Evolutionary conservation across 2,113 vertebrate genomes (phyloP).

Genomic region (Mus pahari): DNA sequence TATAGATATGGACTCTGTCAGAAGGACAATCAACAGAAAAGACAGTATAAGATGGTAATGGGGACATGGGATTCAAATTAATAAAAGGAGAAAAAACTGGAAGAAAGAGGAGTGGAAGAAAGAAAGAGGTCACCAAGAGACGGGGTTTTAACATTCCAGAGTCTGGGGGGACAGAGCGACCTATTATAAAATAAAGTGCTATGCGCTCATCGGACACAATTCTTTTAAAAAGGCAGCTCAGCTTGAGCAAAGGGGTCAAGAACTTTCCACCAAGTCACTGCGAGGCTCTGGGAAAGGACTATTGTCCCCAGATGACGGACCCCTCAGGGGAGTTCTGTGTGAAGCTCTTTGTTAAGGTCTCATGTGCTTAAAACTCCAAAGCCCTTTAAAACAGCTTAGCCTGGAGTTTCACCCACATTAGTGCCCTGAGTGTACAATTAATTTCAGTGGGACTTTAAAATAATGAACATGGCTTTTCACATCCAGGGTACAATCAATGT

Average conservation of each 20-base stretch:
- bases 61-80: slow-evolving; percentile 1
- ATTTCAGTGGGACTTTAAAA: slow-evolving; percentile 50
- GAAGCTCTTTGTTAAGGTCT: slow-evolving; percentile 64
- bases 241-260: slow-evolving; percentile 68
- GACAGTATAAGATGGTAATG: neutral
- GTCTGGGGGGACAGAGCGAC: slow-evolving; percentile 36
- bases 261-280: slow-evolving; percentile 65
- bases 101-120: neutral
- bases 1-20: neutral
- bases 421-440: slow-evolving; percentile 13
- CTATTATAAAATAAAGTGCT: slow-evolving; percentile 52
- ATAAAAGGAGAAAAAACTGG: neutral
- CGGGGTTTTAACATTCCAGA: slow-evolving; percentile 9
- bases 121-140: slow-evolving; percentile 47
- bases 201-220: neutral
- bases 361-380: slow-evolving; percentile 5
- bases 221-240: slow-evolving; percentile 62
- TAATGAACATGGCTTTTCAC: slow-evolving; percentile 44
- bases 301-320: slow-evolving; percentile 47
- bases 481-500: slow-evolving; percentile 57
- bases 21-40: neutral
- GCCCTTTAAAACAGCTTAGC: slow-evolving; percentile 54
- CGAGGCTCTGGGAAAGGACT: slow-evolving; percentile 67
- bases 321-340: slow-evolving; percentile 60
- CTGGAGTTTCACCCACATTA: slow-evolving; percentile 49